A percentile compares a stretch with the other conserved stretches of the same genome.
Conservation (phyloP, 1,140 invertebrate genomes). For the Phocides pigmalion region DNA sequence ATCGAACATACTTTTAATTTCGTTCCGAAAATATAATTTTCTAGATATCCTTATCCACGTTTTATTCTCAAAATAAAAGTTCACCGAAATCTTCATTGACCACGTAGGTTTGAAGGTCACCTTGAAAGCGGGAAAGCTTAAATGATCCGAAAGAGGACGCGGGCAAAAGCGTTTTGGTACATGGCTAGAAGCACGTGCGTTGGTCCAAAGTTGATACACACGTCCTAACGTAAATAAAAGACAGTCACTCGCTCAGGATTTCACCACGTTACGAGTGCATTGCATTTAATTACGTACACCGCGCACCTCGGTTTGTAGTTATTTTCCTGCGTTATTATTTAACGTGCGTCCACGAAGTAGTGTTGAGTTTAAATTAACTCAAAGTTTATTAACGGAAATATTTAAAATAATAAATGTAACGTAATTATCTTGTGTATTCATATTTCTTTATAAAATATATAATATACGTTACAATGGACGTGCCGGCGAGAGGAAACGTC, state of each 20-base stretch:
- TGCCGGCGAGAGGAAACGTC: slow-evolving; percentile 74
- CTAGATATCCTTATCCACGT: not conserved
- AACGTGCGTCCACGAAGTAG: not conserved
- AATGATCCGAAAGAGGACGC: slow-evolving; percentile 38
- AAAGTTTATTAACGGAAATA: not conserved
- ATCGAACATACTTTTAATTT: not conserved
- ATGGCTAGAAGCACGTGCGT: slow-evolving; percentile 56
- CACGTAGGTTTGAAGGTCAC: slow-evolving; percentile 65
- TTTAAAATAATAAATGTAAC: not conserved
- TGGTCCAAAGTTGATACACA: slow-evolving; percentile 33
- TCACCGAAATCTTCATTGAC: slow-evolving; percentile 50
- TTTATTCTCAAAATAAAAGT: not conserved
- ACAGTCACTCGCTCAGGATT: slow-evolving; percentile 35
- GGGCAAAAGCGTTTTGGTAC: slow-evolving; percentile 46
- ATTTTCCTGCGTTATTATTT: not conserved
- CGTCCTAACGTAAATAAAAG: slow-evolving; percentile 45
- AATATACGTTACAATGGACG: slow-evolving; percentile 56
- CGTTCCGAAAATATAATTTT: not conserved
- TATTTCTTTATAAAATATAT: not conserved
- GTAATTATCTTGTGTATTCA: too few species aligned
- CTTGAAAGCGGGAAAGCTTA: slow-evolving; percentile 74
- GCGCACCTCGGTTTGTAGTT: not conserved
- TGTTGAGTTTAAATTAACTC: slow-evolving; percentile 15
- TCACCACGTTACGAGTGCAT: slow-evolving; percentile 48
- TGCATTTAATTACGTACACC: not conserved